Base-by-base conservation (phyloP, 2,797 vertebrate species). In the Poeciliopsis infans region DNA sequence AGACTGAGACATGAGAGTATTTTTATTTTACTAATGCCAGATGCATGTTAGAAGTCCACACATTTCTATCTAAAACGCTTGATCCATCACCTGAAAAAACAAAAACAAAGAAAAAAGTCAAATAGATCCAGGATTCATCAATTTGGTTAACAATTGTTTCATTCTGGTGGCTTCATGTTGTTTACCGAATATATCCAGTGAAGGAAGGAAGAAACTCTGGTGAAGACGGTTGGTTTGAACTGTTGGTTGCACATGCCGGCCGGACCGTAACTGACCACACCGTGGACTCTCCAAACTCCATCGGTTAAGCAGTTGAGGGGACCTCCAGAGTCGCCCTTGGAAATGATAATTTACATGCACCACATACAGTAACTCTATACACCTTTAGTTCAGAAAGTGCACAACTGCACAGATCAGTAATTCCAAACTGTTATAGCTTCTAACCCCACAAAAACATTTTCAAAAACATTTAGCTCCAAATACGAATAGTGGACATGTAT, bases 311-410 rank as follows among this genome's bases (percentile, higher is more conserved):
- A 95, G 89, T 2, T 94, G 82, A 95, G 86, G 20, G 94, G 94
- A 23, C 94, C 95, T 39, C 95, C 94, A 39, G 94, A 95, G 86
- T 95, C 94, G 0, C 94, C 95, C 95, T 95, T 85, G n/a, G 41
- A 85, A 57, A 43, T 71, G 16, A 45, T 15, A 11, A 69, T 25
- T 69, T 5, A 69, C n/a, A 8, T 13, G 12, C 36, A 66, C 61
- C 23, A 13, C 18, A 68, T 33, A 12, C 51, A 53, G 23, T 13
- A 12, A 57, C 25, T 57, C 23, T 57, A 4, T 28, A 20, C 59
- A 41, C 36, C 25, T 68, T 25, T 25, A n/a, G 8, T 28, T 70
- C 25, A 71, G 18, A 18, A 71, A 45, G 43, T 28, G 41, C n/a
- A 28, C 25, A 70, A 16, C 68, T 69, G 23, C 36, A 69, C 25